Conservation (phyloP, 1,140 invertebrate genomes). For the Bombus impatiens region DNA sequence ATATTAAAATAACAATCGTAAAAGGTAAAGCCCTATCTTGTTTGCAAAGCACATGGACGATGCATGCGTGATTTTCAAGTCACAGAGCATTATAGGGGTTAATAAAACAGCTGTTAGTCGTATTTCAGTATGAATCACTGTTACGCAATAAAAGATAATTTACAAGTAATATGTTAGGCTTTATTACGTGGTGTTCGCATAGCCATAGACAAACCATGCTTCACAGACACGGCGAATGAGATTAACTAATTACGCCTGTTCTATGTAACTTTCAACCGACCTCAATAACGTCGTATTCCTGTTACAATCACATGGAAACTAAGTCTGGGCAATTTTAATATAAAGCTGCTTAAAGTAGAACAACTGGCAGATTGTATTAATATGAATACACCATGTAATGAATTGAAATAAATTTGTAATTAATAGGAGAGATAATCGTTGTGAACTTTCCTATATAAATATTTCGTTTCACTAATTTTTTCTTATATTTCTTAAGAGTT, state of each 20-base stretch:
- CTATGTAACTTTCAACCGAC: not conserved
- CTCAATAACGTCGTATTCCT: not conserved
- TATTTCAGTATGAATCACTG: not conserved
- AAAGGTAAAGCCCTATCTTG: not conserved
- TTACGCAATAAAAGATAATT: constrained; percentile 6
- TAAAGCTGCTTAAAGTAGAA: not conserved
- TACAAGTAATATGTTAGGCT: constrained; percentile 1
- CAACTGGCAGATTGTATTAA: not conserved
- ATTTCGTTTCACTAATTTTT: not conserved
- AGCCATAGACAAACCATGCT: not conserved
- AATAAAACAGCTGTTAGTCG: not conserved
- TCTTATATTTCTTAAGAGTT: not conserved
- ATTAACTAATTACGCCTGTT: not conserved
- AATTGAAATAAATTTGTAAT: not conserved
- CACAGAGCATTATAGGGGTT: not conserved
- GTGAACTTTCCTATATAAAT: not conserved
- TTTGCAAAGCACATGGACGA: not conserved
- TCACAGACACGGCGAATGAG: not conserved
- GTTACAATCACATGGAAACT: not conserved
- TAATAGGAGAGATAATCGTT: not conserved
- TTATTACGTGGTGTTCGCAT: not conserved
- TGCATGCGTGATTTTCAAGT: not conserved
- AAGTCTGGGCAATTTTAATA: not conserved
- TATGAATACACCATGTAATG: not conserved
- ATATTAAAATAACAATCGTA: not conserved